phyloP scores from a whole-genome alignment of 1,140 invertebrate species.

The Hycleus phaleratus region DNA sequence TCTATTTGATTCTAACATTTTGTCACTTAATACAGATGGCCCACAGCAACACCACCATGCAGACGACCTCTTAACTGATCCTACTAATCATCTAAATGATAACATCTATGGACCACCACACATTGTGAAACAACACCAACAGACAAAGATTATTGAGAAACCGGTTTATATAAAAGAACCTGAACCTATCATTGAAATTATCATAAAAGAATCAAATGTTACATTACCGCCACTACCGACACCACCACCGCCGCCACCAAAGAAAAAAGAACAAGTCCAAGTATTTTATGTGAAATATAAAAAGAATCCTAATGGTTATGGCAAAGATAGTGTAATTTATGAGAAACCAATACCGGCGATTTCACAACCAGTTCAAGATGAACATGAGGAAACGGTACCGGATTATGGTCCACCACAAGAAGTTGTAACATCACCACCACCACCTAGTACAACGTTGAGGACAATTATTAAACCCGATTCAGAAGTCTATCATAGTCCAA shows the following conservation, averaged over 20 bases:
- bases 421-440: constrained; percentile 44
- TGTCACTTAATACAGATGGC: constrained; percentile 45
- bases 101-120: constrained; percentile 42
- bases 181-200: constrained; percentile 85
- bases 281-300: constrained; percentile 87
- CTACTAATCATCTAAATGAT: constrained; percentile 40
- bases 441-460: constrained; percentile 65
- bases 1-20: constrained; percentile 53
- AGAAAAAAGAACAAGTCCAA: constrained; percentile 73
- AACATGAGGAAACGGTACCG: constrained; percentile 46
- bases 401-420: constrained; percentile 42
- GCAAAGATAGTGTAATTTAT: constrained; percentile 63
- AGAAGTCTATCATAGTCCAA: constrained; percentile 67
- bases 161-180: constrained; percentile 64
- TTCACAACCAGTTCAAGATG: constrained; percentile 55
- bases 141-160: constrained; percentile 44
- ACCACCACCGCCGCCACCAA: constrained; percentile 45
- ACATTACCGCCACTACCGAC: constrained; percentile 58
- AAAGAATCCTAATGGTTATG: constrained; percentile 60
- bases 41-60: constrained; percentile 39
- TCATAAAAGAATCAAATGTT: constrained; percentile 82
- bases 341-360: constrained; percentile 68
- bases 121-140: constrained; percentile 9
- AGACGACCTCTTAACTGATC: constrained; percentile 42
- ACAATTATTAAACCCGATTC: constrained; percentile 78